Percentiles rank a stretch among this genome's conserved stretches.
phyloP scores from a whole-genome alignment of 2,113 vertebrate genomes.

The Corydoras maculifer region DNA sequence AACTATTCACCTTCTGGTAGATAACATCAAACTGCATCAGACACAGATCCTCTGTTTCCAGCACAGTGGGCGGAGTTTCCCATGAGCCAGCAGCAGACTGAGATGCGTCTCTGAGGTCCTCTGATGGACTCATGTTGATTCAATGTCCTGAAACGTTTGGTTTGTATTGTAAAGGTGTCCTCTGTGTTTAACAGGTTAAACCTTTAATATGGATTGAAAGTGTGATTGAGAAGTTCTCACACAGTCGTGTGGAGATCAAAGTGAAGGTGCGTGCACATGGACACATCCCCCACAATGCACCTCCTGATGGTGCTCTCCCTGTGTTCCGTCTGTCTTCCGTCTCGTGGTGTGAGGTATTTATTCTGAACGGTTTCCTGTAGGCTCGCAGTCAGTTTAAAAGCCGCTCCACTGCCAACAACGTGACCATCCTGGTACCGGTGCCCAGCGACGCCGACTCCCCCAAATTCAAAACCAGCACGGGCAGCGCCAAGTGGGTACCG shows the following conservation, averaged over 20 bases:
- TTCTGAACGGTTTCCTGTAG: slow-evolving; percentile 43
- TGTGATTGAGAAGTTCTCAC: slow-evolving; percentile 73
- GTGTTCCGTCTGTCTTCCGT: too few species aligned
- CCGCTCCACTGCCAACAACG: slow-evolving; percentile 73
- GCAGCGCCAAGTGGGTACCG: slow-evolving; percentile 69
- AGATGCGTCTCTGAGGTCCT: too few species aligned
- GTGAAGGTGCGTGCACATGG: slow-evolving; percentile 63
- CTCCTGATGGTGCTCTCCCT: too few species aligned
- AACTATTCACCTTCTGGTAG: too few species aligned
- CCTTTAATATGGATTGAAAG: slow-evolving; percentile 78
- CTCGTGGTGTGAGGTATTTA: too few species aligned
- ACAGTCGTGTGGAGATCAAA: slow-evolving; percentile 77
- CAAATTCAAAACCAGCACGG: slow-evolving; percentile 74
- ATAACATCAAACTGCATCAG: too few species aligned
- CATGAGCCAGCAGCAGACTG: too few species aligned
- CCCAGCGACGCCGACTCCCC: slow-evolving; percentile 75
- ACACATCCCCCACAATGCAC: slow-evolving; percentile 3
- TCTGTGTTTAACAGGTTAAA: slow-evolving; percentile 62
- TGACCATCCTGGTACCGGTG: slow-evolving; percentile 70
- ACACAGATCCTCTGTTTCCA: too few species aligned
- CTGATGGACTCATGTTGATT: too few species aligned
- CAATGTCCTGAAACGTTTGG: too few species aligned
- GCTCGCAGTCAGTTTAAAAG: slow-evolving; percentile 73
- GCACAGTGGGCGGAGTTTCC: too few species aligned
- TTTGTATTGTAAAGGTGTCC: too few species aligned